Evolutionary conservation across 2,888 invertebrate genomes (phyloP), one percentile per base, ranked within the genome.

Genomic region (Apamea anceps): DNA sequence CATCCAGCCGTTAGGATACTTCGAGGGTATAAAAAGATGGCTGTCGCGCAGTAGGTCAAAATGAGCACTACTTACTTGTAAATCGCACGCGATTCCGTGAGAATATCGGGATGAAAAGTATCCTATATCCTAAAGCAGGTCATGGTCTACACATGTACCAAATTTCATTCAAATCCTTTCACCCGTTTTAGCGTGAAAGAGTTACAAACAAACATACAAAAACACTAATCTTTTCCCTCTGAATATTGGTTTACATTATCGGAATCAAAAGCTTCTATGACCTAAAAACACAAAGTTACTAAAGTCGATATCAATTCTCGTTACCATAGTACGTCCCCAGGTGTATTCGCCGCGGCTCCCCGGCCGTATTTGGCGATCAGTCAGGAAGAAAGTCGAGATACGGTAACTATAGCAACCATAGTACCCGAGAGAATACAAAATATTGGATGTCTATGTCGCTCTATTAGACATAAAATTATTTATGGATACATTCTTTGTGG

Each of bases 341-440:
- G 85, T 85, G 72, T 21, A 45, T 85, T 48, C 63, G 63, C 51
- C 63, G 72, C 71, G 57, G 12, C 57, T 74, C 68, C 87, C 84
- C 72, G 60, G 48, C 84, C 79, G 51, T 66, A 92, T 93, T 92
- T 89, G 88, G 85, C 92, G 93, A 93, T 93, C 95, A 95, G 87
- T 94, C 91, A 94, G 93, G 93, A 93, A 94, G 95, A 95, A 95
- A 94, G 87, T 89, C 90, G 91, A 93, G 95, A 96, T 95, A 95
- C 92, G 87, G 95, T 95, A 81, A 90, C 92, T 91, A 94, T 94
- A 89, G 91, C 92, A 91, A 94, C 94, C 72, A 32, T 32, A 32
- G 71, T 15, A 57, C 85, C 81, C 76, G 13, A 54, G 85, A 80
- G 85, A 81, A 77, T 72, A 75, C 72, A 66, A 70, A 85, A 85